Evolutionary conservation across 2,113 vertebrate genomes (phyloP).

Genomic region (Xenotilapia leptura): DNA sequence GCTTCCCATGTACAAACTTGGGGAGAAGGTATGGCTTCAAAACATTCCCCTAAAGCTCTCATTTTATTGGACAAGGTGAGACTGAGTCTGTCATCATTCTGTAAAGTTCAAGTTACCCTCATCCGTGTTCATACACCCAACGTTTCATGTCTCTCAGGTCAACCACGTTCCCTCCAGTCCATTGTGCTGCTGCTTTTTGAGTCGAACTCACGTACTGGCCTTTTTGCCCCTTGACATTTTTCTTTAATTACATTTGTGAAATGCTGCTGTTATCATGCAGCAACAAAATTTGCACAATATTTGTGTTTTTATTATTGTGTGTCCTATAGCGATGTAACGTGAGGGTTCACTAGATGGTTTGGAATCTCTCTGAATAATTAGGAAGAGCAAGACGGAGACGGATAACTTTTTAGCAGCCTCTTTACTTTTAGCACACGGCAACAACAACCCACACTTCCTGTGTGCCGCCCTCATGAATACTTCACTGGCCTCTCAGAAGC

Average conservation of each 20-base stretch:
- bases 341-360: too few relatives aligned
- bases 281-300: background rate
- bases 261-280: background rate
- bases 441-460: too few relatives aligned
- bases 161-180: background rate
- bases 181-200: background rate
- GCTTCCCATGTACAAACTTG: background rate
- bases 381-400: too few relatives aligned
- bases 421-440: too few relatives aligned
- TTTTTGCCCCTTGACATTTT: background rate
- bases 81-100: background rate
- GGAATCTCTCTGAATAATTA: too few relatives aligned
- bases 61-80: background rate
- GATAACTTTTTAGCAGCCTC: too few relatives aligned
- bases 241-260: background rate
- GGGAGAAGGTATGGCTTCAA: accelerated
- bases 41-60: background rate
- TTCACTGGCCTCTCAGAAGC: too few relatives aligned
- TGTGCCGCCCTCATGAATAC: too few relatives aligned
- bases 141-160: background rate
- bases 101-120: background rate
- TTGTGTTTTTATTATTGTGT: background rate
- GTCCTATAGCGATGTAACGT: too few relatives aligned
- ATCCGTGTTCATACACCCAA: background rate
- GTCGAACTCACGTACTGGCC: background rate